phyloP scores from a whole-genome alignment of 2,113 vertebrate species.

The Cyprinodon tularosa region DNA sequence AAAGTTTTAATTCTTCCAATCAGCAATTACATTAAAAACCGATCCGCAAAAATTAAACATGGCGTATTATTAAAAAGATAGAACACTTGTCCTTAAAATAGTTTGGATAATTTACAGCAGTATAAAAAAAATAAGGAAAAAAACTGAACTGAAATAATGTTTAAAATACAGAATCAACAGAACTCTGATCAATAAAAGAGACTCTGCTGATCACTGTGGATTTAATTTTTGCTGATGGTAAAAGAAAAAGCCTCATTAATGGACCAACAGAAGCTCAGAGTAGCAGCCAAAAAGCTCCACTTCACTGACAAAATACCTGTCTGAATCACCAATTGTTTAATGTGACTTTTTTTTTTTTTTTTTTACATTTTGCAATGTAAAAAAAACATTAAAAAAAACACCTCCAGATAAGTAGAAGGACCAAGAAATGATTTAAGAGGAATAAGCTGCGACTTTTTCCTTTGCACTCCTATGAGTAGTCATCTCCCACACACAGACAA shows the following conservation, averaged over 20 bases:
- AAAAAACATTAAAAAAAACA: slow-evolving; percentile 15
- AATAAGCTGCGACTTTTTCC: slow-evolving; percentile 13
- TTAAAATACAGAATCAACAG: slow-evolving; percentile 43
- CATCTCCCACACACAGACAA: slow-evolving; percentile 17
- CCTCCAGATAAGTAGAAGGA: slow-evolving; percentile 1
- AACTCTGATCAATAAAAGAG: slow-evolving; percentile 70
- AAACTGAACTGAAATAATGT: slow-evolving; percentile 49
- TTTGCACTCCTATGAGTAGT: slow-evolving; percentile 30
- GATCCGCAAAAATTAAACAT: slow-evolving; percentile 68
- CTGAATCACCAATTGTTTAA: slow-evolving; percentile 44
- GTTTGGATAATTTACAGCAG: slow-evolving; percentile 73
- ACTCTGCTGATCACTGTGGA: slow-evolving; percentile 41
- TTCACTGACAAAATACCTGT: slow-evolving; percentile 62
- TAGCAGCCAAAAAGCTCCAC: slow-evolving; percentile 42
- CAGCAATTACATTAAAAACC: slow-evolving; percentile 64
- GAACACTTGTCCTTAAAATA: slow-evolving; percentile 73
- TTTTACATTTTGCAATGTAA: slow-evolving; percentile 52
- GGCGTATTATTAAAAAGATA: slow-evolving; percentile 68
- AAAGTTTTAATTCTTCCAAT: slow-evolving; percentile 25
- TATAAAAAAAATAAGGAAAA: slow-evolving; percentile 69
- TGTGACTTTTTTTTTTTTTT: too few relatives aligned
- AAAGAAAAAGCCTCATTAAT: slow-evolving; percentile 41
- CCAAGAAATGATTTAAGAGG: slow-evolving; percentile 6
- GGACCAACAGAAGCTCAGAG: slow-evolving; percentile 35
- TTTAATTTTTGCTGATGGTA: slow-evolving; percentile 43